phyloP scores from a whole-genome alignment of 2,797 vertebrate species.

The Girardinus metallicus region DNA sequence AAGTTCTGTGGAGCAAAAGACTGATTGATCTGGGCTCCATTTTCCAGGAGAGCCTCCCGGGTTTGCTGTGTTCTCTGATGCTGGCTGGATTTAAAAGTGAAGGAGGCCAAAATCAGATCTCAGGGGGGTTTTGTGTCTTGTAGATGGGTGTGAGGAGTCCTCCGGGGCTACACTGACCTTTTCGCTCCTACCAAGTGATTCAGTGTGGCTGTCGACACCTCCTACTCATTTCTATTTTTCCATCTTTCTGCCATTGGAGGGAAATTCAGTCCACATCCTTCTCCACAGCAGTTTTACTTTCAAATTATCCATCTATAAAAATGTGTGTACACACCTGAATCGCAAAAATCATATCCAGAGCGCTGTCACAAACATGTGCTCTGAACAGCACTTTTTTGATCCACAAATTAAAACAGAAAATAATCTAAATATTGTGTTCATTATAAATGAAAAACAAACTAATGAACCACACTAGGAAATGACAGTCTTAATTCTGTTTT shows the following conservation, averaged over 20 bases:
- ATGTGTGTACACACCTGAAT: conserved; percentile 36
- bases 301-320: conserved; percentile 55
- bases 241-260: conserved; percentile 46
- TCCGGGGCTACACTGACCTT: conserved; percentile 23
- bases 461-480: conserved; percentile 47
- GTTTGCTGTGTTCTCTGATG: conserved; percentile 37
- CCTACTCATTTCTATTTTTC: conserved; percentile 42
- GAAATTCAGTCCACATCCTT: conserved; percentile 48
- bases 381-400: conserved; percentile 30
- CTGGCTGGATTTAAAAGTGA: conserved; percentile 31
- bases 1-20: conserved; percentile 23
- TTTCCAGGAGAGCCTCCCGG: conserved; percentile 38
- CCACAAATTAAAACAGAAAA: conserved; percentile 45
- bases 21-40: conserved; percentile 29
- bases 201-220: conserved; percentile 50
- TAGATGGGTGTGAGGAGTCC: conserved; percentile 55
- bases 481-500: conserved; percentile 52
- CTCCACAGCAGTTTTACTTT: conserved; percentile 47
- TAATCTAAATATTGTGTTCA: conserved; percentile 57
- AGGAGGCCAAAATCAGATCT: conserved; percentile 39
- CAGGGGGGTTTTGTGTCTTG: conserved; percentile 38
- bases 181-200: conserved; percentile 42
- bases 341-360: conserved; percentile 34
- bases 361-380: conserved; percentile 59
- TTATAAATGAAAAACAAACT: conserved; percentile 48